Conservation (phyloP, 2,888 invertebrate species). For the Drosophila siamana region DNA sequence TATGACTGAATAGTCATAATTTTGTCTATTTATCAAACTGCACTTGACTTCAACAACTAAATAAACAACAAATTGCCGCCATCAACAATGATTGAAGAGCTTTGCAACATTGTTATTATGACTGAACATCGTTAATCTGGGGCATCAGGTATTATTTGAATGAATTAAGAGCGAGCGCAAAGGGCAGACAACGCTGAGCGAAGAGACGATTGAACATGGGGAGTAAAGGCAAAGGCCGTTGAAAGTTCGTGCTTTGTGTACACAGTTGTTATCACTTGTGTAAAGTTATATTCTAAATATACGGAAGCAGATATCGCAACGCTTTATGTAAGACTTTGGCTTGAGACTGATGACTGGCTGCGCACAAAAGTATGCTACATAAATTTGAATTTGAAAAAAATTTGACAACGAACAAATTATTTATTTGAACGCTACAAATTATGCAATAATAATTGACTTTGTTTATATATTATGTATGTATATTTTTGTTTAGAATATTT, state of each 20-base stretch:
- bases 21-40: conserved; percentile 1
- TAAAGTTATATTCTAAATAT: conserved; percentile 11
- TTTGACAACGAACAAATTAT: not conserved
- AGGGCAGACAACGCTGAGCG: not conserved
- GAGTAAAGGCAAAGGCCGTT: not conserved
- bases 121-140: conserved; percentile 7
- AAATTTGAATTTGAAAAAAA: not conserved
- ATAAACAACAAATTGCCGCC: conserved; percentile 4
- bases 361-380: not conserved
- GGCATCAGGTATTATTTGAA: not conserved
- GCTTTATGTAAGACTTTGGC: not conserved
- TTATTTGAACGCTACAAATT: too few species aligned
- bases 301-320: conserved; percentile 1
- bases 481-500: too few species aligned
- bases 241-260: conserved; percentile 9
- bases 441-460: too few species aligned
- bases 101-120: conserved; percentile 9
- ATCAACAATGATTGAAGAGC: conserved; percentile 17
- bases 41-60: conserved; percentile 4
- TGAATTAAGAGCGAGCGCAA: conserved; percentile 3
- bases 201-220: not conserved
- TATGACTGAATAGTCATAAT: not conserved
- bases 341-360: not conserved
- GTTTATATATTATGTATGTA: too few species aligned
- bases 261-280: conserved; percentile 14